Percentiles rank a stretch among this genome's conserved stretches.
Conservation (phyloP, 1,140 invertebrate genomes). For the Lepidurus apus region DNA sequence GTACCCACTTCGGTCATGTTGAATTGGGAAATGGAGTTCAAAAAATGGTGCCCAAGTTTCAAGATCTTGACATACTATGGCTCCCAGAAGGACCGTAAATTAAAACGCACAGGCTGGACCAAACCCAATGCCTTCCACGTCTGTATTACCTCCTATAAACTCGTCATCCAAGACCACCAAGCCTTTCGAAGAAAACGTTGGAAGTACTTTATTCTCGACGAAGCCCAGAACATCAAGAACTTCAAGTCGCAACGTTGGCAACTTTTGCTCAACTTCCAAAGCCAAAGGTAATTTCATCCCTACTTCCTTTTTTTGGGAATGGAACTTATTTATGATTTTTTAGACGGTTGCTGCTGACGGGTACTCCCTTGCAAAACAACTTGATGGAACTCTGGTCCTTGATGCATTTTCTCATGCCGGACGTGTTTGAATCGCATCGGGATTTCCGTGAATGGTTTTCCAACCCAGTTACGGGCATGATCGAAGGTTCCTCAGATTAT, state of each 20-base stretch:
- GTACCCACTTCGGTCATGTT: constrained; percentile 99
- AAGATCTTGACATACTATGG: constrained; percentile 99
- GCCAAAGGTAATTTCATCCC: constrained; percentile 73
- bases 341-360: constrained; percentile 89
- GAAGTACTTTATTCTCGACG: constrained; percentile 98
- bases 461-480: constrained; percentile 96
- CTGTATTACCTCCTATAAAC: constrained; percentile 98
- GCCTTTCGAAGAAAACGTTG: constrained; percentile 96
- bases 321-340: too few relatives aligned
- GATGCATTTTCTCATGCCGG: constrained; percentile 99
- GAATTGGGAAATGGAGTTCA: constrained; percentile 99
- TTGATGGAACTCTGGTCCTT: constrained; percentile 99
- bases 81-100: constrained; percentile 89
- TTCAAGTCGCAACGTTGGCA: constrained; percentile 99
- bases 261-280: constrained; percentile 91
- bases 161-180: constrained; percentile 98
- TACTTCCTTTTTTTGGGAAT: too few relatives aligned
- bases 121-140: constrained; percentile 99
- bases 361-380: constrained; percentile 98
- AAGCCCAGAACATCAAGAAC: constrained; percentile 99
- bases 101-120: constrained; percentile 94
- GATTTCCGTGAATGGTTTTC: constrained; percentile 99
- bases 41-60: constrained; percentile 99
- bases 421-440: constrained; percentile 95
- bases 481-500: constrained; percentile 92